A percentile compares a stretch with the other conserved stretches of the same genome.
phyloP scores from a whole-genome alignment of 2,888 invertebrate species.

The Leucophenga maculata region DNA sequence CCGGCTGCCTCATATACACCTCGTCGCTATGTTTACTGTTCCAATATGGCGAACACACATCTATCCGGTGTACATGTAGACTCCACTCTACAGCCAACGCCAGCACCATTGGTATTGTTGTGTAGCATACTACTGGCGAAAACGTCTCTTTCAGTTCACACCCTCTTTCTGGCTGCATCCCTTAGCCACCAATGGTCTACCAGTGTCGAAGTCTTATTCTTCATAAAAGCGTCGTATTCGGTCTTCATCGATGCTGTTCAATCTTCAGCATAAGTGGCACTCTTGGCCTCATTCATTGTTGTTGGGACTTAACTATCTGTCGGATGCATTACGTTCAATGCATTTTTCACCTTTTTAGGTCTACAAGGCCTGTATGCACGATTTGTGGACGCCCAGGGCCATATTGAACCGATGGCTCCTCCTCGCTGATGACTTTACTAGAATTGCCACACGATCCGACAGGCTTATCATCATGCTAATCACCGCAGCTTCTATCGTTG shows the following conservation, averaged over 20 bases:
- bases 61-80: slow-evolving; percentile 42
- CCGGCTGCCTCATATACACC: slow-evolving; percentile 44
- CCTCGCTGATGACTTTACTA: not conserved
- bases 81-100: slow-evolving; percentile 38
- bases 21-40: slow-evolving; percentile 39
- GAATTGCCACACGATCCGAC: not conserved
- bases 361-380: slow-evolving; percentile 21
- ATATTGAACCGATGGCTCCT: slow-evolving; percentile 14
- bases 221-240: slow-evolving; percentile 36
- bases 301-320: slow-evolving; percentile 26
- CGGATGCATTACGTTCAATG: not conserved
- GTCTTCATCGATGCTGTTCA: slow-evolving; percentile 39
- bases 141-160: slow-evolving; percentile 42
- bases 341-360: slow-evolving; percentile 19
- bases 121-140: slow-evolving; percentile 41
- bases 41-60: slow-evolving; percentile 42
- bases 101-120: slow-evolving; percentile 41
- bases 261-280: slow-evolving; percentile 26
- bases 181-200: slow-evolving; percentile 40
- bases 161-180: slow-evolving; percentile 41
- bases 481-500: too few species aligned
- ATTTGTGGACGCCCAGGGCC: slow-evolving; percentile 17
- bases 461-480: not conserved
- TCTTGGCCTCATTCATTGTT: slow-evolving; percentile 29
- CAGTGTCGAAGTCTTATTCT: slow-evolving; percentile 35